phyloP scores from a whole-genome alignment of 2,888 invertebrate species.

The Lasius platythorax region DNA sequence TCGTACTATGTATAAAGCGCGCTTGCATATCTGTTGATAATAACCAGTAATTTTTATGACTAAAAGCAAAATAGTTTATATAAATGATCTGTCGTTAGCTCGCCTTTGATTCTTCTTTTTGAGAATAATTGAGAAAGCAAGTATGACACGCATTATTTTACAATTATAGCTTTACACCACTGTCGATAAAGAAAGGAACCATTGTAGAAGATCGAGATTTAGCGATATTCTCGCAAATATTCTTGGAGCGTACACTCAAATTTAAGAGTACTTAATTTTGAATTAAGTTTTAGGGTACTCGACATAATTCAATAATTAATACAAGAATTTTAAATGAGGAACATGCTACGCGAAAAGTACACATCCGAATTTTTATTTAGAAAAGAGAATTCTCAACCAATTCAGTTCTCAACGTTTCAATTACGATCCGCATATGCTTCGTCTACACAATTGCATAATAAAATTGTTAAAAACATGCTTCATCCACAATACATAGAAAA shows the following conservation, averaged over 20 bases:
- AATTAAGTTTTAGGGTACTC: not conserved
- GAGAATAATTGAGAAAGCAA: not conserved
- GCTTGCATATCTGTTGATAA: not conserved
- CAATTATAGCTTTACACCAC: not conserved
- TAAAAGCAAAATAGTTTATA: not conserved
- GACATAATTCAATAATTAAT: not conserved
- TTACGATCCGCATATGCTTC: not conserved
- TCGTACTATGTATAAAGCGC: not conserved
- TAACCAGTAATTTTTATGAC: not conserved
- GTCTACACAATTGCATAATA: not conserved
- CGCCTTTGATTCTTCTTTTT: not conserved
- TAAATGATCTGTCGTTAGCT: not conserved
- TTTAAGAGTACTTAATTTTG: not conserved
- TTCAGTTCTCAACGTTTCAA: not conserved
- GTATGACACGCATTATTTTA: not conserved
- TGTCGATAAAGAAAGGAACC: not conserved
- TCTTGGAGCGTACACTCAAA: not conserved
- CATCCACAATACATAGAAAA: not conserved
- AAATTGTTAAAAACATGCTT: not conserved
- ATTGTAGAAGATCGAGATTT: not conserved
- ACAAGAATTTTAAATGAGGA: not conserved
- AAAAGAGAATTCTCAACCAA: not conserved
- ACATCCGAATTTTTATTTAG: not conserved
- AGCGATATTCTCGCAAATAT: not conserved
- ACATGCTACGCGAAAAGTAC: not conserved